Evolutionary conservation across 2,888 invertebrate species (phyloP).

Genomic region (Altica lythri): DNA sequence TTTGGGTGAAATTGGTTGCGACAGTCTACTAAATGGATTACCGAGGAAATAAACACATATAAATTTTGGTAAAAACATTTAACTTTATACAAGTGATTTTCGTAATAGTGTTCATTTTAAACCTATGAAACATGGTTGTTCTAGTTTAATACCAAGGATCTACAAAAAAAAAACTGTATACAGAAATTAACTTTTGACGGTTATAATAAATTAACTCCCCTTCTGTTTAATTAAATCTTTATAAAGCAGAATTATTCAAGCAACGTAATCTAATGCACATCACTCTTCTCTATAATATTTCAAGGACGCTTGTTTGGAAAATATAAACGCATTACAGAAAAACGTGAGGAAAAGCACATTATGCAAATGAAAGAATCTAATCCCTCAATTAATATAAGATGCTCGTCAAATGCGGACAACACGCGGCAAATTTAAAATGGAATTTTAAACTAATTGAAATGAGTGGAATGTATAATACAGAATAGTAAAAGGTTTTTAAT

Average conservation of each 20-base stretch:
- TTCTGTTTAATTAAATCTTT: not conserved
- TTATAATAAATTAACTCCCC: not conserved
- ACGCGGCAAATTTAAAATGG: slow-evolving; percentile 19
- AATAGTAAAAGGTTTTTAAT: too few relatives aligned
- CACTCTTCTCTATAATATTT: not conserved
- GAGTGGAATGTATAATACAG: too few relatives aligned
- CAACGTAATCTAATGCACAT: not conserved
- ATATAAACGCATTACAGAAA: slow-evolving; percentile 21
- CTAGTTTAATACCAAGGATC: too few relatives aligned
- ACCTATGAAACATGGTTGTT: too few relatives aligned
- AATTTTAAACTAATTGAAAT: slow-evolving; percentile 4
- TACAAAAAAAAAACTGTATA: too few relatives aligned
- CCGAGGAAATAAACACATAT: slow-evolving; percentile 1
- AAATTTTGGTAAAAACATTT: too few relatives aligned
- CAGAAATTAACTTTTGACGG: too few relatives aligned
- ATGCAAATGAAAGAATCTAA: slow-evolving; percentile 42
- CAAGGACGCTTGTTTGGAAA: slow-evolving; percentile 12
- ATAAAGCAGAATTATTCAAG: not conserved
- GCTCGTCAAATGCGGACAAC: slow-evolving; percentile 24
- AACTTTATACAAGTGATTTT: too few relatives aligned
- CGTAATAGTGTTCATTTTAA: too few relatives aligned
- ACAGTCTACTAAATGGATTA: slow-evolving; percentile 17
- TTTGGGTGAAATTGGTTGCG: slow-evolving; percentile 17
- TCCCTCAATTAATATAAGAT: slow-evolving; percentile 38
- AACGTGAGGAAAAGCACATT: slow-evolving; percentile 37